Base-by-base conservation (phyloP, 92 coral and sea anemone genomes). In the Porites cylindrica region DNA sequence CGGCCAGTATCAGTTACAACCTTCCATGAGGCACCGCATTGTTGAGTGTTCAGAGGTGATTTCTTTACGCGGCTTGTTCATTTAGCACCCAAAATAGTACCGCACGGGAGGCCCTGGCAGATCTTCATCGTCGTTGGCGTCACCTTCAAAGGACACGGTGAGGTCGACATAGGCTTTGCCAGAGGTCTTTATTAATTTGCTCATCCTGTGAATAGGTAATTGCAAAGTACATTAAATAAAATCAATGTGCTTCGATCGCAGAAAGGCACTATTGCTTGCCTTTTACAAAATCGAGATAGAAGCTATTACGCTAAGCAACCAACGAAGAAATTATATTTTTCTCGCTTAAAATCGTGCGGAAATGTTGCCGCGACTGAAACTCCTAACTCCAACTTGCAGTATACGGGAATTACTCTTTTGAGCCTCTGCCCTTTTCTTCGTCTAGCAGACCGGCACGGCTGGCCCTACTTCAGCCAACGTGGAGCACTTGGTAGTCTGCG, bases 71-170 rank as follows among this genome's bases (percentile, higher is more conserved):
- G 29, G 71, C 58, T 26, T 14, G n/a, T 21, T 63, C 20, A 16
- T 66, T 77, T 51, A 85, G 58, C 70, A 66, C 38, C 92, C 93
- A 62, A 88, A 86, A 62, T 82, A 95, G 74, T 95, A 97, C 29
- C 95, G 91, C 77, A 97, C 93, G 12, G 99, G 99, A 58, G 99
- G 99, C 0, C 94, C 96, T 8, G 99, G 94, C 8, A 97, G 73
- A 81, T 97, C 99, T 18, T 97, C 99, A 12, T 95, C 96, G 19
- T 97, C 99, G 12, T 95, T 95, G 69, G 82, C 92, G 52, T 86
- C 93, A 70, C 81, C 76, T 69, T 91, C 94, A 64, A 97, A 93
- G 51, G 98, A 97, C 77, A 97, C 96, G 14, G 96, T 97, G 38
- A 97, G 95, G 77, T 93, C 98, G 59, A 90, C 96, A 61, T 94